A percentile compares a stretch with the other conserved stretches of the same genome.
These are phyloP conservation scores for Hyposoter dolosus DNA, from an alignment of 2,888 invertebrate genomes.

Conservation along the genomic window DNA sequence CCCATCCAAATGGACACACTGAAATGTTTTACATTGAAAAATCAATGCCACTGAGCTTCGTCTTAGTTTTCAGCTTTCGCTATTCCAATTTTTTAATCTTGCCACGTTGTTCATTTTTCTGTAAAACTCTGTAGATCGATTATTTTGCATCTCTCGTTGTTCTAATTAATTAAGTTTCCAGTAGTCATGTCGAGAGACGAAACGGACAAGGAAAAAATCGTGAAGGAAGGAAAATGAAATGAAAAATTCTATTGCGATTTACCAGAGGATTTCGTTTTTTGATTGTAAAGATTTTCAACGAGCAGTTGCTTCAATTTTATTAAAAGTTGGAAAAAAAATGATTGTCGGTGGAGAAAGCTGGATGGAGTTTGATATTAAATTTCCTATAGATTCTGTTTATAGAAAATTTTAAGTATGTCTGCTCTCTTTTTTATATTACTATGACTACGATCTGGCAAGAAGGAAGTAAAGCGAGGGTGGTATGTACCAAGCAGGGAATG, in stretches of 20 bases:
- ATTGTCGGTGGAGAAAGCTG: background rate
- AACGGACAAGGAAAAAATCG: background rate
- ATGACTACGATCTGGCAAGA: background rate
- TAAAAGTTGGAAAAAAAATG: background rate
- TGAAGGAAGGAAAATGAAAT: background rate
- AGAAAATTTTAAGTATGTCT: background rate
- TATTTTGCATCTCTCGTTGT: background rate
- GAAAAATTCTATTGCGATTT: background rate
- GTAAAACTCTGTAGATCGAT: background rate
- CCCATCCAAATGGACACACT: constrained; percentile 63
- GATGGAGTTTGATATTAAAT: background rate
- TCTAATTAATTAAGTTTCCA: background rate
- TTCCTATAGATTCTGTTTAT: background rate
- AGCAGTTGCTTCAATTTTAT: background rate
- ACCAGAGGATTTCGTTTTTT: background rate
- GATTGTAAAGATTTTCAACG: background rate
- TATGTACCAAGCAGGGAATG: constrained; percentile 42
- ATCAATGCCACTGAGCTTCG: constrained; percentile 82
- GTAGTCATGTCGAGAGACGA: background rate
- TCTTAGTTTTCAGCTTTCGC: constrained; percentile 63
- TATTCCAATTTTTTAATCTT: constrained; percentile 57
- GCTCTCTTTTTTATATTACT: background rate
- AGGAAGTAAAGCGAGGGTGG: constrained; percentile 6
- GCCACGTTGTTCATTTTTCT: background rate
- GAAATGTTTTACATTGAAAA: constrained; percentile 85